Evolutionary conservation across 2,888 invertebrate species (phyloP), one percentile per base, ranked within the genome.

Genomic region (Ferdinandea cuprea): DNA sequence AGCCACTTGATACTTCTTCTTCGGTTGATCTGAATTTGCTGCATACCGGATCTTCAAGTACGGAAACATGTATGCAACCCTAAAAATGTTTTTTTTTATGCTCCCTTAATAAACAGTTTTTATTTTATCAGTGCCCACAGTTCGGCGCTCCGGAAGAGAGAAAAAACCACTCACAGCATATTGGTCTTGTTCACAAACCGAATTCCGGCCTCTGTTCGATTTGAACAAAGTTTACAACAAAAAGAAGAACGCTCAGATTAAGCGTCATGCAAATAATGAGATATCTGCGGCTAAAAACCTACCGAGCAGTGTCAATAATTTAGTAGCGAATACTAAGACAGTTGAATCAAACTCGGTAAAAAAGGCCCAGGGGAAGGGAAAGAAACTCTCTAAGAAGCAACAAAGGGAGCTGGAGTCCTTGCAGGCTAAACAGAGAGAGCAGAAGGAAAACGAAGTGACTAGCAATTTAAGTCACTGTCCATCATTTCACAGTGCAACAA

Each of bases 241-340:
- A 4, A 52, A 37, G 52, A 61, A 19, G 21, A 9, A 19, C 21
- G 3, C 3, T 0, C 17, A 4, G 9, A 5, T 19, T 4, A 9
- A 11, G 32, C 8, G 8, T 11, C 40, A 32, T 8, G 11, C 28
- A 4, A 9, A n/a, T 15, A 7, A 0, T n/a, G 32, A 46, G 15
- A 30, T 15, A n/a, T n/a, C n/a, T 9, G 15, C 9, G 6, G 30
- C 21, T 9, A 11, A 2, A 58, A 11, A 50, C 8, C 6, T 32
- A 68, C 32, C 61, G 73, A 73, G 30, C 4, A 28, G 17, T 32
- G 28, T 52, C n/a, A 32, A 68, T 19, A 61, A 68, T 66, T 81
- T 81, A 81, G 81, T 81, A 81, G 65, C 8, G 6, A 76, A 71
- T 76, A 81, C 81, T 81, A 81, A 71, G 25, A 35, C 15, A 44